Evolutionary conservation across 1,140 invertebrate species (phyloP).

Genomic region (Ceratoteleas bidentatus): DNA sequence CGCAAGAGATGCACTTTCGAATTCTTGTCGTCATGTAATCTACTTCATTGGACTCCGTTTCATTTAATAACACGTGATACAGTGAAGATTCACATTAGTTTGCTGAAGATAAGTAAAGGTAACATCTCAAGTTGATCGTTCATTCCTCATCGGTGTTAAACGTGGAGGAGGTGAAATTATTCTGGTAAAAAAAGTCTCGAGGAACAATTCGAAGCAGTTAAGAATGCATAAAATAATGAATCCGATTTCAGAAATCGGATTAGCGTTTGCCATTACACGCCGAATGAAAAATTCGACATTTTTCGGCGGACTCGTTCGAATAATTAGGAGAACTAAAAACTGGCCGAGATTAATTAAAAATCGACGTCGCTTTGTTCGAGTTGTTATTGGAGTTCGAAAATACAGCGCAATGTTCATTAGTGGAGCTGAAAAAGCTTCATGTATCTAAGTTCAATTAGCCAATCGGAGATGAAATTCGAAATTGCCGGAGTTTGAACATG

Average conservation of each 20-base stretch:
- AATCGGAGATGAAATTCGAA: conserved; percentile 58
- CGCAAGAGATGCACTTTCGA: no score
- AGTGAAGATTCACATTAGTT: no score
- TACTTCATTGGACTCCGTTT: no score
- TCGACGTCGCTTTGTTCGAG: conserved; percentile 16
- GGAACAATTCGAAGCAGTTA: neutral
- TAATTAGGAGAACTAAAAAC: conserved; percentile 18
- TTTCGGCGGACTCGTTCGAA: no score
- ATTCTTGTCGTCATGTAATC: no score
- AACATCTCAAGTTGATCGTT: no score
- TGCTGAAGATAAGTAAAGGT: no score
- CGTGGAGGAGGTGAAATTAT: neutral
- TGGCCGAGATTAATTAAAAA: conserved; percentile 18
- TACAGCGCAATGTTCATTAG: conserved; percentile 16
- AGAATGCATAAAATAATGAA: conserved; percentile 19
- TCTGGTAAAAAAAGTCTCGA: neutral
- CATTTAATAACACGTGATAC: no score
- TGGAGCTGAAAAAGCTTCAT: conserved; percentile 17
- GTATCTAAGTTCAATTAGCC: conserved; percentile 51
- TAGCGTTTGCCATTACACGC: neutral
- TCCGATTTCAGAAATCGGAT: conserved; percentile 2
- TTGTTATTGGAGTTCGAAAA: conserved; percentile 32
- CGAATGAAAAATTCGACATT: no score
- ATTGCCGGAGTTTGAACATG: conserved; percentile 40
- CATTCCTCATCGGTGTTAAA: no score